phyloP scores from a whole-genome alignment of 2,888 invertebrate species.

The Dione vanillae region DNA sequence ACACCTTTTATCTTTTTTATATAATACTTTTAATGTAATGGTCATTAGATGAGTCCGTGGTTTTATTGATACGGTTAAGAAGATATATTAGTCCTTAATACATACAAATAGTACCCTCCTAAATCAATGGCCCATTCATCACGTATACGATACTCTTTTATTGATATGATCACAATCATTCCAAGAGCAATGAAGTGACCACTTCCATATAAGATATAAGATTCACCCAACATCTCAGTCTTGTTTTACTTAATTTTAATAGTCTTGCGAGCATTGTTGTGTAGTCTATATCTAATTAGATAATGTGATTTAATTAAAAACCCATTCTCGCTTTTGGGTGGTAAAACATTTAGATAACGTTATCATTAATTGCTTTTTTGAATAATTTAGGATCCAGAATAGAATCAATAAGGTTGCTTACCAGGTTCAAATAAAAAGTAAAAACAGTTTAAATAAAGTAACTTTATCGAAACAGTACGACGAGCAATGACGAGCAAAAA shows the following conservation, averaged over 20 bases:
- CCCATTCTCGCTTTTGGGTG: conserved; percentile 66
- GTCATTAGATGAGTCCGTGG: conserved; percentile 57
- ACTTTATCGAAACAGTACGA: conserved; percentile 63
- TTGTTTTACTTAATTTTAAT: conserved; percentile 33
- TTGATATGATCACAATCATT: conserved; percentile 55
- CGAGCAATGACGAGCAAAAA: conserved; percentile 73
- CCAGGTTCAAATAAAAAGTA: conserved; percentile 26
- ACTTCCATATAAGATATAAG: conserved; percentile 50
- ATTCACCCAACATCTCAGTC: conserved; percentile 21
- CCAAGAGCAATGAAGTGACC: conserved; percentile 50
- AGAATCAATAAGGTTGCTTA: conserved; percentile 45
- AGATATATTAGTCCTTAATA: conserved; percentile 64
- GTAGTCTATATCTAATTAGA: conserved; percentile 73
- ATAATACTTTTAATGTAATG: conserved; percentile 30
- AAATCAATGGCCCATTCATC: conserved; percentile 79
- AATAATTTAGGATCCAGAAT: conserved; percentile 51
- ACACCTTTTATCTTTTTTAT: conserved; percentile 49
- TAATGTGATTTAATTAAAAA: conserved; percentile 53
- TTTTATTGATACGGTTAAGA: conserved; percentile 67
- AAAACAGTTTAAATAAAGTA: conserved; percentile 40
- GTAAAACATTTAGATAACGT: conserved; percentile 61
- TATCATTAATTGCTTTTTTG: conserved; percentile 60
- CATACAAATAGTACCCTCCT: conserved; percentile 71
- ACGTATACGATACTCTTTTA: conserved; percentile 67
- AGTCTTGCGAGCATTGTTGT: conserved; percentile 71